Evolutionary conservation across 2,797 vertebrate species (phyloP), one percentile per base, ranked within the genome.

Genomic region (Natrix natrix): DNA sequence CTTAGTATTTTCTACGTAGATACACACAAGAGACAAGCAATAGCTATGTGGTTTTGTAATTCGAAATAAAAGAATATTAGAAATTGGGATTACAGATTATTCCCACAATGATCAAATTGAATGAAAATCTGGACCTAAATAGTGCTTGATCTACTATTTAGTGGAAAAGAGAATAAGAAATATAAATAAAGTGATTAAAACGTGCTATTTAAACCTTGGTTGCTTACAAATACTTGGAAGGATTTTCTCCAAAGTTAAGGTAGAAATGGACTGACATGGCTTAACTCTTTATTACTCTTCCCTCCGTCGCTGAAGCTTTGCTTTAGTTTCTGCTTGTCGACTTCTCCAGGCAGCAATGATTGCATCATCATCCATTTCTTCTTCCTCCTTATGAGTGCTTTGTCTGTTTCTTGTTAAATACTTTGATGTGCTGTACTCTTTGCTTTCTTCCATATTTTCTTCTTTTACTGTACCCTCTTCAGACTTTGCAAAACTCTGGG

Each of bases 281-380:
- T 89, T 91, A 78, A 94, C 93, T 92, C 32, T 55, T 96, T 94
- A 94, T 96, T 95, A 98, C 60, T 98, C 97, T 91, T 98, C 97
- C 93, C 96, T 97, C 90, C 95, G 90, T 86, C 92, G 97, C n/a
- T 96, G 97, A 59, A 98, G 95, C 93, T 98, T 98, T 74, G 97
- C 96, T 90, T 98, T 98, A 0, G 97, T 97, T 87, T 98, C 98
- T 94, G 99, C 98, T 92, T 98, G 98, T 91, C 98, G 98, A 17
- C 96, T 98, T 95, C 98, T 98, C 99, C 99, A 99, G 1, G 99
- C 98, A 2, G 96, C 95, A 0, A 99, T 98, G 92, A 99, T 97
- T 91, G 99, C 99, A 90, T 99, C 98, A 2, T 99, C 98, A 11
- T 98, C 97, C 37, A 97, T 97, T 93, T 99, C 98, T 93, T 99